Base-by-base conservation (phyloP, 1,140 invertebrate genomes). In the Scaptomyza hsui region DNA sequence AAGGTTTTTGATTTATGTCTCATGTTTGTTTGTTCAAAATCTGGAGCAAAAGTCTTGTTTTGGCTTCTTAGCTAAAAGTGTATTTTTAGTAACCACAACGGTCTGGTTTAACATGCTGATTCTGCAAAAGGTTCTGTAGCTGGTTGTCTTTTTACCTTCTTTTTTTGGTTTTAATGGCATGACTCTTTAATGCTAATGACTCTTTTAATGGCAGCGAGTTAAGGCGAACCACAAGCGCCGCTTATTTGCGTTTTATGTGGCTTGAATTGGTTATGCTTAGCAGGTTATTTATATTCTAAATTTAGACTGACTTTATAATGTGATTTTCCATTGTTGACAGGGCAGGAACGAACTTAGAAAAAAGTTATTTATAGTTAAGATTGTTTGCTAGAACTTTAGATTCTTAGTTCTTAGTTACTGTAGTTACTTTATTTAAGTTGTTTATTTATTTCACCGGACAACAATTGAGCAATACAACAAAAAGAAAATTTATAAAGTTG, bases 101-200 rank as follows among this genome's bases (percentile, higher is more conserved):
- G 18, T 10, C 3, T 39, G 18, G 6, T 35, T 16, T 5, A 15
- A 16, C 47, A 49, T 29, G 24, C 9, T 24, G 51, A 19, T 26
- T 19, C 19, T 21, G 44, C 19, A 47, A 19, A 29, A n/a, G 18
- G 42, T 24, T 7, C 7, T 6, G 13, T 37, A 9, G 35, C 35
- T 41, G 42, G 41, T 39, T 10, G 18, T 5, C 15, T 53, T 41
- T 19, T 24, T 13, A 3, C 9, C 1, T 35, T 18, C 3, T 35
- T n/a, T 4, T 53, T 24, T 39, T 6, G 16, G 18, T 24, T 15
- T 55, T 42, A 18, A 26, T 26, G 37, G 21, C 52, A 55, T n/a
- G n/a, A n/a, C n/a, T n/a, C n/a, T n/a, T n/a, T n/a, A n/a, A n/a
- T 55, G 37, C 52, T 42, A 55, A 55, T 55, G 52, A 55, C 37